phyloP scores from a whole-genome alignment of 2,797 vertebrate genomes.

The Arctocebus calabarensis region DNA sequence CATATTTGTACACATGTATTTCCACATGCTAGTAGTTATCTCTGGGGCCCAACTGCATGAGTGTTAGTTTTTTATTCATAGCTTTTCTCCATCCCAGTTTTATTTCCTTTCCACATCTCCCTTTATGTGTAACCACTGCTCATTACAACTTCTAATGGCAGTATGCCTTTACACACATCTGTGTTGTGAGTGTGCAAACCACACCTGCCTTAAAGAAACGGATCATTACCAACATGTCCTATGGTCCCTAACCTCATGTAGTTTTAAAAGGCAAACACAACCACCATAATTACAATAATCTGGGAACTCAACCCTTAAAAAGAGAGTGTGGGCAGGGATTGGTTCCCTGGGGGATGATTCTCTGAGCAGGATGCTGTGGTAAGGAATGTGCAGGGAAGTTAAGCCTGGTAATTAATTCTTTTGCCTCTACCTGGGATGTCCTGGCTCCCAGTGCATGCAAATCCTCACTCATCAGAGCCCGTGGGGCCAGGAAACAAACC shows the following conservation, averaged over 20 bases:
- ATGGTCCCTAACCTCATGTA: not conserved
- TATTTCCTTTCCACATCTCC: not conserved
- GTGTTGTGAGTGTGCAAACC: not conserved
- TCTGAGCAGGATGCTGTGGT: not conserved
- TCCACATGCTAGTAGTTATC: not conserved
- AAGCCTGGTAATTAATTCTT: not conserved
- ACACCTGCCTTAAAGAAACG: not conserved
- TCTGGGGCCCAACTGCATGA: not conserved
- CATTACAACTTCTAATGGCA: not conserved
- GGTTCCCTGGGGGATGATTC: not conserved
- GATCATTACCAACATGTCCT: not conserved
- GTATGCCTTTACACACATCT: not conserved
- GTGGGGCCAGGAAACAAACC: not conserved
- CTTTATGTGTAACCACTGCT: not conserved
- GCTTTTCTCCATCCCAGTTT: not conserved
- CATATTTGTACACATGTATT: not conserved
- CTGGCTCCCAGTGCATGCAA: too few species aligned
- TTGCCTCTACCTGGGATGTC: not conserved
- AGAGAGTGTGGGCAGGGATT: not conserved
- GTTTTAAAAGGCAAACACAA: not conserved
- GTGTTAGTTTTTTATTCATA: not conserved
- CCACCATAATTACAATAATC: not conserved
- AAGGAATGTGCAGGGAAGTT: not conserved
- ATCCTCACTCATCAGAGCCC: not conserved
- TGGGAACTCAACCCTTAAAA: not conserved